Conservation (phyloP, 2,113 vertebrate genomes). For the Amphilophus citrinellus region DNA sequence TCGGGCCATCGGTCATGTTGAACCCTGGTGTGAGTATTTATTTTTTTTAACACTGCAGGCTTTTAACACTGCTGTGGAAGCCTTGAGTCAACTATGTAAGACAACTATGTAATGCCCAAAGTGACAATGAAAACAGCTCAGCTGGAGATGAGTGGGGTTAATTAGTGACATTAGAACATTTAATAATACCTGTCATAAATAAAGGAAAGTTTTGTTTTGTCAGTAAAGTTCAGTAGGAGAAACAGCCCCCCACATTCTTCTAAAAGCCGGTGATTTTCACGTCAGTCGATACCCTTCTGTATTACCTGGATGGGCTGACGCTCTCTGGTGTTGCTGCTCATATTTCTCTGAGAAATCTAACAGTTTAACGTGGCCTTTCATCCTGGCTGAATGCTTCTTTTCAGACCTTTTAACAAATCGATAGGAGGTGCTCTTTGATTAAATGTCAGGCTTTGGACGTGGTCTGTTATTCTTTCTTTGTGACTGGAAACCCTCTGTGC, state of each 20-base stretch:
- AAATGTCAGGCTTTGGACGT: conserved; percentile 17
- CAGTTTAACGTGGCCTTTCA: conserved; percentile 19
- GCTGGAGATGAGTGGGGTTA: background rate
- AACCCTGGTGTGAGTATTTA: background rate
- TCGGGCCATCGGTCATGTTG: too few species aligned
- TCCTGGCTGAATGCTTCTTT: background rate
- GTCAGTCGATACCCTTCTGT: background rate
- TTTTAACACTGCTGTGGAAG: background rate
- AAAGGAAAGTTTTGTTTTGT: too few species aligned
- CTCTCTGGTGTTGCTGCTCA: background rate
- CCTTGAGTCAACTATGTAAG: too few species aligned
- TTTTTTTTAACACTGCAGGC: fast-evolving
- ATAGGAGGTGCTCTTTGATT: background rate
- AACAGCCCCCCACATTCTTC: background rate
- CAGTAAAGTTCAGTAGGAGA: background rate
- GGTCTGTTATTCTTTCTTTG: background rate
- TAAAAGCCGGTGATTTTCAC: background rate
- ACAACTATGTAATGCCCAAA: too few species aligned
- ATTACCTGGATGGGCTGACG: background rate
- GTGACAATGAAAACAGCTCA: background rate
- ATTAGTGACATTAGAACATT: background rate
- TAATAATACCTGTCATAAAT: background rate
- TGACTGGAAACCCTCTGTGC: background rate
- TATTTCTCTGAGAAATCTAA: background rate
- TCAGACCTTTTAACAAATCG: conserved; percentile 16